Evolutionary conservation across 2,113 vertebrate genomes (phyloP), one percentile per base, ranked within the genome.

Genomic region (Bucco capensis): DNA sequence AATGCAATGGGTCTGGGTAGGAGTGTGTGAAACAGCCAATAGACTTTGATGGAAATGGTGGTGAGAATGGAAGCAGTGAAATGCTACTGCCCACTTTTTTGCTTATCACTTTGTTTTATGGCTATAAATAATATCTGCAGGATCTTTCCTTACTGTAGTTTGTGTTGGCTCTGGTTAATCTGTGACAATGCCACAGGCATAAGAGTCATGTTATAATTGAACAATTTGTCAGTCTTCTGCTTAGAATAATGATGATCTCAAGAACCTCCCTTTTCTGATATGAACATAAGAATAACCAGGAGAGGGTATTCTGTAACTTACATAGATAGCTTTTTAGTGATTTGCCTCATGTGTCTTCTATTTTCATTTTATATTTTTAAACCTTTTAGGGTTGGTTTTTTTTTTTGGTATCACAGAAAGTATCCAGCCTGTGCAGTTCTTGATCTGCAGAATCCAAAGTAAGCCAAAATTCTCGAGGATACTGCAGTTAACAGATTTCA

Each of bases 31-130:
- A 46, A 19, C 17, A 71, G 12, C 6, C 19, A 9, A 4, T 6
- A 0, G 0, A 0, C 28, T 9, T 5, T 40, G 33, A 66, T 38
- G n/a, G 16, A 24, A 12, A 8, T 10, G 64, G 22, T 24, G 62
- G 14, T 47, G 33, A 40, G 37, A 50, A 19, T 6, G 64, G 35
- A 14, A 33, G 18, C 4, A 42, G 25, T 24, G 46, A 67, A 42
- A 51, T 71, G 44, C 46, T 14, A 4, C 30, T 56, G 30, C 35
- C 24, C 27, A 4, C 16, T 51, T 31, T 75, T 90, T 74, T 37
- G 0, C 16, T 47, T 10, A 3, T 30, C 57, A 9, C 44, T 57
- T 35, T n/a, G 15, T 1, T 83, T 78, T 16, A 13, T 56, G 24
- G 24, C n/a, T 19, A 3, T 51, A 56, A 83, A 24, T 28, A 44